Conservation (phyloP, 2,888 invertebrate genomes). For the Drosophila phalerata region DNA sequence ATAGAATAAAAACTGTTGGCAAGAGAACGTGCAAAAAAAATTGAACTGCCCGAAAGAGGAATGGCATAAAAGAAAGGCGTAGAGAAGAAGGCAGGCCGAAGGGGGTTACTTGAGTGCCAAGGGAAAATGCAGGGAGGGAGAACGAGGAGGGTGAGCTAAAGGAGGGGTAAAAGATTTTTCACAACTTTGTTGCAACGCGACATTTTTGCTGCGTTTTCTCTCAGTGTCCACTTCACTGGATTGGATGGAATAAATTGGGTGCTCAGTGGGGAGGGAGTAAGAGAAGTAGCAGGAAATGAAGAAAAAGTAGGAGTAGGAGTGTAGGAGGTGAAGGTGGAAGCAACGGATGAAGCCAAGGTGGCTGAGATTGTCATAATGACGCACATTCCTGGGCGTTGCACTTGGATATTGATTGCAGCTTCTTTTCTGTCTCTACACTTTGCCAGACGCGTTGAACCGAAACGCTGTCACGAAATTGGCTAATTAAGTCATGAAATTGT, state of each 20-base stretch:
- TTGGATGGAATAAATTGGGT: constrained; percentile 29
- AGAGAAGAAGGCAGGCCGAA: neutral
- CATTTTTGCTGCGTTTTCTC: constrained; percentile 47
- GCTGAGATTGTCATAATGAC: constrained; percentile 71
- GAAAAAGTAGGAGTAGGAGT: neutral
- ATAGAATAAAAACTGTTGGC: constrained; percentile 34
- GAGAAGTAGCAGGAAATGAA: neutral
- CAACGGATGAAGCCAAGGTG: constrained; percentile 9
- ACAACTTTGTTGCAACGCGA: constrained; percentile 71
- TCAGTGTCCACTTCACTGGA: constrained; percentile 24
- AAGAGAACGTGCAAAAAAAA: constrained; percentile 46
- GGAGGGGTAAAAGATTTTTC: constrained; percentile 31
- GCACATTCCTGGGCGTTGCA: constrained; percentile 61
- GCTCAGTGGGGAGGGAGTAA: neutral
- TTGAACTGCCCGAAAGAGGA: constrained; percentile 27
- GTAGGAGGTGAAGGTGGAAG: neutral
- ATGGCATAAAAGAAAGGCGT: constrained; percentile 17
- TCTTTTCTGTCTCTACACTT: constrained; percentile 32
- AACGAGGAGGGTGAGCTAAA: neutral
- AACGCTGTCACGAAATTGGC: constrained; percentile 34
- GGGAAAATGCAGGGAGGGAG: neutral
- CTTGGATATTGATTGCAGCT: constrained; percentile 63
- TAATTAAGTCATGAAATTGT: constrained; percentile 59
- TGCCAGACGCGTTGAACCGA: constrained; percentile 8
- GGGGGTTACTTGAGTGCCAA: constrained; percentile 6